Base-by-base conservation (phyloP, 2,888 invertebrate species). In the Parnassius apollo region DNA sequence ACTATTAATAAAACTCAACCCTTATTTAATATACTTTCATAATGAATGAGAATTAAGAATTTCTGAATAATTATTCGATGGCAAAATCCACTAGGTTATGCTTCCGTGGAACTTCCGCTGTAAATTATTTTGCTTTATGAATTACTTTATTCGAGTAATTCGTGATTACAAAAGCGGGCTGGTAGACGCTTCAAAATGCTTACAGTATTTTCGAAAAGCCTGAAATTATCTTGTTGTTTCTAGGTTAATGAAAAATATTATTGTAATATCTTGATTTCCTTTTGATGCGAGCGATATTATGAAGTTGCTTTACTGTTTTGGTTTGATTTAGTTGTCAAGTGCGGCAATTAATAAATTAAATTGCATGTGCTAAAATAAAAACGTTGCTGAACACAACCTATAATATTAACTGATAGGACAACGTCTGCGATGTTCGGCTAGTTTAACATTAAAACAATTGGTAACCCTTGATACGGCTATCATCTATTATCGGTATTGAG, bases 11-110 rank as follows among this genome's bases (percentile, higher is more conserved):
- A 44, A 54, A 44, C 54, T 3, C 44, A 9, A n/a, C 42, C 44
- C 18, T 35, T 4, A 54, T 42, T 44, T 54, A 54, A 54, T n/a
- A 25, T 35, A 35, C 22, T 22, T 48, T 46, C 56, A 25, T 46
- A 22, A 57, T 22, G n/a, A 57, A 57, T 59, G 25, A 35, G 25
- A 44, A 44, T 56, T 46, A 11, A 13, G 25, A 13, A 18, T 48
- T 57, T 57, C 49, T 57, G 49, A 57, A 57, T 57, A 57, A 49
- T 57, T 57, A 49, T 57, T 35, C n/a, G 48, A 13, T 54, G n/a
- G 42, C 42, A 42, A 1, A 42, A 42, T 54, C 42, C 10, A 1
- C n/a, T 42, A 10, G 42, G 10, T n/a, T 18, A 13, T 22, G 13
- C 42, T 9, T 9, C 42, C 18, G 12, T 13, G n/a, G n/a, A 13